These are phyloP conservation scores for Neuroterus valhalla DNA, from an alignment of 1,140 invertebrate species.

Conservation along the genomic window DNA sequence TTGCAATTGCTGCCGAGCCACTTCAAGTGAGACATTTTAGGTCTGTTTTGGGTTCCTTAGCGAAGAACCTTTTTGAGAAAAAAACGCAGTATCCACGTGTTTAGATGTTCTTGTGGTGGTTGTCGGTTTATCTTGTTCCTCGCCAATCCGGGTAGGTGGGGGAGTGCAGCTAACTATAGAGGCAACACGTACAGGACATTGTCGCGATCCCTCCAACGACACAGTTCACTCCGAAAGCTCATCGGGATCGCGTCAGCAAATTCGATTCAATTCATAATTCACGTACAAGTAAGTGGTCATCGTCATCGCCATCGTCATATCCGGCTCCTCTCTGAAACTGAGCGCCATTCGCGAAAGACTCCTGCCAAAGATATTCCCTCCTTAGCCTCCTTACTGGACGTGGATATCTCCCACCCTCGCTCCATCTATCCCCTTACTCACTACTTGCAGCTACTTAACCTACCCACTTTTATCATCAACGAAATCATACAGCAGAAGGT, in stretches of 20 bases:
- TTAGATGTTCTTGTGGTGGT: constrained; percentile 16
- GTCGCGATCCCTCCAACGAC: constrained; percentile 67
- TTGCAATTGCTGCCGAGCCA: no score
- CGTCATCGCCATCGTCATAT: constrained; percentile 38
- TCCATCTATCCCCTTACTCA: constrained; percentile 20
- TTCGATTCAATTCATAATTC: constrained; percentile 42
- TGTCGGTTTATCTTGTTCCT: constrained; percentile 42
- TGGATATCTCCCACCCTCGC: constrained; percentile 40
- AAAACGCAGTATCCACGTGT: not conserved
- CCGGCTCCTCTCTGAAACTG: constrained; percentile 37
- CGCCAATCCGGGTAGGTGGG: constrained; percentile 55
- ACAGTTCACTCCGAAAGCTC: constrained; percentile 71
- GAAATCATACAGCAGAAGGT: constrained; percentile 1
- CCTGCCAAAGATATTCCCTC: constrained; percentile 42
- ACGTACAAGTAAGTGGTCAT: constrained; percentile 51
- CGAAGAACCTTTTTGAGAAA: not conserved
- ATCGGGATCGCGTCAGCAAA: constrained; percentile 64
- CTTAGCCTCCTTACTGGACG: constrained; percentile 1
- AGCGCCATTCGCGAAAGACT: constrained; percentile 35
- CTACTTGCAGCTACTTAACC: constrained; percentile 30
- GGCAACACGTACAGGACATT: constrained; percentile 68
- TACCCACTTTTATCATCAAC: constrained; percentile 19
- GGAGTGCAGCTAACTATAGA: constrained; percentile 72
- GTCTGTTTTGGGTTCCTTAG: no score
- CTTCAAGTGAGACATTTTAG: no score